phyloP scores from a whole-genome alignment of 2,888 invertebrate species.

The Patella ulyssiponensis region DNA sequence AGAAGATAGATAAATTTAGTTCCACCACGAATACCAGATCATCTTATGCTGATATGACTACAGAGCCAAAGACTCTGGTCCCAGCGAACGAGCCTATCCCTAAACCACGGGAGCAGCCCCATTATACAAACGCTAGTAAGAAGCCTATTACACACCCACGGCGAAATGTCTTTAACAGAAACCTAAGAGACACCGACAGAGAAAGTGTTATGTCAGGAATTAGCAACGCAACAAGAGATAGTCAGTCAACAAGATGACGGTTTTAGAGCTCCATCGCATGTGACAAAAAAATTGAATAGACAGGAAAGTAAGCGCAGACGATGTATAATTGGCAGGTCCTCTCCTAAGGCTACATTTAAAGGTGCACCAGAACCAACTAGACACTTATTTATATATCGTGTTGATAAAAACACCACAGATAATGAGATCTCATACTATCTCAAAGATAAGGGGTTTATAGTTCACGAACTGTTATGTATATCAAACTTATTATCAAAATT shows the following conservation, averaged over 20 bases:
- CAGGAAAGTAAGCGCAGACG: not conserved
- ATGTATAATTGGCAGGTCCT: not conserved
- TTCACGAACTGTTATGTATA: not conserved
- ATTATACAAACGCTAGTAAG: not conserved
- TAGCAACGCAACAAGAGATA: not conserved
- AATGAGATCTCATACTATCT: not conserved
- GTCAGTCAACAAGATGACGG: not conserved
- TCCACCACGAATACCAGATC: not conserved
- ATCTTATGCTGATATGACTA: not conserved
- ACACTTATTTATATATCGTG: not conserved
- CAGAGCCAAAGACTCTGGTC: not conserved
- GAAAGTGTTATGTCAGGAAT: not conserved
- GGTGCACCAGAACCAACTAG: not conserved
- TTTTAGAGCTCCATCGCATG: not conserved
- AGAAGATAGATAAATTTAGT: not conserved
- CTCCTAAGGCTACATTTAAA: not conserved
- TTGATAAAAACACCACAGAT: not conserved
- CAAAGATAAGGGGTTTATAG: not conserved
- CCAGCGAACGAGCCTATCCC: not conserved
- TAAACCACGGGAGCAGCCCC: not conserved
- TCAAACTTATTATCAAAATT: constrained; percentile 3
- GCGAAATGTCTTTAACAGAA: not conserved
- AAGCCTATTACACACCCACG: not conserved
- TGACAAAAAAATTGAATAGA: not conserved
- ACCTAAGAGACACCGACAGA: not conserved